Evolutionary conservation across 2,113 vertebrate genomes (phyloP).

Genomic region (Oceanites oceanicus): DNA sequence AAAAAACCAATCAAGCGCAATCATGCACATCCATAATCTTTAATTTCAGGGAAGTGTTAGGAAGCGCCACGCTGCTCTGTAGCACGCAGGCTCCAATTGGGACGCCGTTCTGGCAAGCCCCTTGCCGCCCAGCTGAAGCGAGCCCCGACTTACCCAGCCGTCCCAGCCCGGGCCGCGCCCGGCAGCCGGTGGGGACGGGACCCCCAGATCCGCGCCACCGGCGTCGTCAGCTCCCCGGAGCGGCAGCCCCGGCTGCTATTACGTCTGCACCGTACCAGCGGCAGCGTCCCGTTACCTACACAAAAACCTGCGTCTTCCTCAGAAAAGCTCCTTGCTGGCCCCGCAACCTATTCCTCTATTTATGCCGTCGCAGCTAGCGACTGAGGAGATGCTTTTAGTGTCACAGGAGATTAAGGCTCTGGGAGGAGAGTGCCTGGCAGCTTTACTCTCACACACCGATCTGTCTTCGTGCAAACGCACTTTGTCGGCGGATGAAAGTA

Average conservation of each 20-base stretch:
- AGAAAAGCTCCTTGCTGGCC: not conserved
- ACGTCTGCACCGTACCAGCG: not conserved
- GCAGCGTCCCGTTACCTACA: not conserved
- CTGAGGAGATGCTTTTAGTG: conserved; percentile 9
- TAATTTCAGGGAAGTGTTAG: not conserved
- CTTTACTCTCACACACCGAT: not conserved
- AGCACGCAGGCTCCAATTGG: not conserved
- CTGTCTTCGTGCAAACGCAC: not conserved
- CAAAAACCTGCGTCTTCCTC: not conserved
- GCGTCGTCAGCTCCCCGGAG: not conserved
- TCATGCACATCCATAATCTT: fast-evolving
- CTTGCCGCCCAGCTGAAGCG: not conserved
- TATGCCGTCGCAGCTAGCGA: not conserved
- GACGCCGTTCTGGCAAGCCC: not conserved
- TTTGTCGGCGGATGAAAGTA: not conserved
- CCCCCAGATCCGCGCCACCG: not conserved
- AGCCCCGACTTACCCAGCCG: not conserved
- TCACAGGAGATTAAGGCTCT: conserved; percentile 10
- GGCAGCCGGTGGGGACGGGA: not conserved
- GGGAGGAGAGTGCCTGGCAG: not conserved
- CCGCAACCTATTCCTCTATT: not conserved
- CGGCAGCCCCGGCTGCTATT: not conserved
- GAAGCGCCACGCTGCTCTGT: not conserved
- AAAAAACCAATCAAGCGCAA: not conserved
- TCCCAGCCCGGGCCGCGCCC: not conserved